Evolutionary conservation across 1,140 invertebrate species (phyloP).

Genomic region (Melanaphis sacchari): DNA sequence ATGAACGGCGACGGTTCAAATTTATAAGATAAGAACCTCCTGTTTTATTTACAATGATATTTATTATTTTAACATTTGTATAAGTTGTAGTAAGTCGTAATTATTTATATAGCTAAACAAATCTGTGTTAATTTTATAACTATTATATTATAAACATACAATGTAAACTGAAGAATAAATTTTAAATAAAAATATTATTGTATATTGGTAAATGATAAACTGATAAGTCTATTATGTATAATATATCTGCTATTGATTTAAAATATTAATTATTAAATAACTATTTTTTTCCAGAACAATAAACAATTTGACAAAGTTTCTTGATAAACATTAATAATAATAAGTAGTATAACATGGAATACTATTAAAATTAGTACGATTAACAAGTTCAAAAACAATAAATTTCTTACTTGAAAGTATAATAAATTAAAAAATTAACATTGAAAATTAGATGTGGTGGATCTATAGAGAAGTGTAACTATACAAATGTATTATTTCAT

Average conservation of each 20-base stretch:
- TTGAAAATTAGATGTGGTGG: not conserved
- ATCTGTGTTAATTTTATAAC: not conserved
- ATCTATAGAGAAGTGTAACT: not conserved
- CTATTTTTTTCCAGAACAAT: not conserved
- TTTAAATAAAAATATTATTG: not conserved
- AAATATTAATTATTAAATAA: not conserved
- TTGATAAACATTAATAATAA: not conserved
- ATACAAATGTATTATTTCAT: not conserved
- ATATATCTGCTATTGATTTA: not conserved
- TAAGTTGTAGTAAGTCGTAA: not conserved
- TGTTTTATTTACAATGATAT: not conserved
- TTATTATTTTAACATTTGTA: not conserved
- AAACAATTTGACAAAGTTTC: not conserved
- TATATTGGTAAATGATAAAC: not conserved
- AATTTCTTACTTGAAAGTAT: not conserved
- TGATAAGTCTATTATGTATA: not conserved
- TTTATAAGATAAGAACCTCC: not conserved
- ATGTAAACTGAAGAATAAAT: not conserved
- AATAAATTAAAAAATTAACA: not conserved
- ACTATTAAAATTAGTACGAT: not conserved
- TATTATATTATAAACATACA: not conserved
- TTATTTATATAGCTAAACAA: not conserved
- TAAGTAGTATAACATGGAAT: not conserved
- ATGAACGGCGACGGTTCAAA: not conserved
- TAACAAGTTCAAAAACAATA: not conserved